Conservation (phyloP, 2,113 vertebrate genomes). For the Heptranchias perlo region DNA sequence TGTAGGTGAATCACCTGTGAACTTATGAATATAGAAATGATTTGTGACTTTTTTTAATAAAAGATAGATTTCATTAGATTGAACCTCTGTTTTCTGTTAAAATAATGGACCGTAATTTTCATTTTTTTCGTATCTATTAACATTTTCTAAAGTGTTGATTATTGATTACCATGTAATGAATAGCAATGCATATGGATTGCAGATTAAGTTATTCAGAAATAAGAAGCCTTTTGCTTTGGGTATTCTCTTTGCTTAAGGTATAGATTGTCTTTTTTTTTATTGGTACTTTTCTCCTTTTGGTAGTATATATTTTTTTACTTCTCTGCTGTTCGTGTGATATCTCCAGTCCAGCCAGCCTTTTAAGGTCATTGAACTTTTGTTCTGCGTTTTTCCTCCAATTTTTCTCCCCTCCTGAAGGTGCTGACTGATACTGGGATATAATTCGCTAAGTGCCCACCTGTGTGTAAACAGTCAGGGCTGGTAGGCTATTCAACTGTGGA, state of each 20-base stretch:
- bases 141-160: background rate
- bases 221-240: background rate
- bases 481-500: no score
- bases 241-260: background rate
- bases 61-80: background rate
- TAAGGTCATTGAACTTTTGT: background rate
- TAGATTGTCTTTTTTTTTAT: background rate
- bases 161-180: background rate
- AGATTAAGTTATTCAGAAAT: background rate
- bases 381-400: background rate
- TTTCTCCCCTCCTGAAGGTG: no score
- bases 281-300: background rate
- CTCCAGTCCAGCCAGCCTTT: background rate
- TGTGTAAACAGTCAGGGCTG: no score
- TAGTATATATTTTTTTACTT: background rate
- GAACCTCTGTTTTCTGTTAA: background rate
- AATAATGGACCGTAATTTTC: no score
- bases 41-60: background rate
- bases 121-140: background rate
- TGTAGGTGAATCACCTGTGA: slow-evolving; percentile 1
- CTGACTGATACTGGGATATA: no score
- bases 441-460: no score
- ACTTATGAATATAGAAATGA: background rate
- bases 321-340: background rate
- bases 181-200: background rate